These are phyloP conservation scores for Chaenodraco wilsoni DNA, from an alignment of 2,797 vertebrate species.

Conservation along the genomic window DNA sequence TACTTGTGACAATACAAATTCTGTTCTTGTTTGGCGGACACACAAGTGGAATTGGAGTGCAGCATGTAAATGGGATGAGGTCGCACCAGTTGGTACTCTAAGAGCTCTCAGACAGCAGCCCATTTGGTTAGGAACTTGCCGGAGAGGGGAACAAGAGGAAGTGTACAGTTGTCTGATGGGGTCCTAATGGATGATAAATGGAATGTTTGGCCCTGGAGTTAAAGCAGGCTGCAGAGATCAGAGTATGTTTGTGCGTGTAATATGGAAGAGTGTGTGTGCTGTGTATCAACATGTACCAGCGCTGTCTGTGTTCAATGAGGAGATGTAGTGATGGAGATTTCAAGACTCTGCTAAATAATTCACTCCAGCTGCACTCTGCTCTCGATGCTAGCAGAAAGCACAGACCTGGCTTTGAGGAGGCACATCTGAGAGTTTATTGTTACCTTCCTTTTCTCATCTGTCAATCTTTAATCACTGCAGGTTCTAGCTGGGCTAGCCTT, in stretches of 20 bases:
- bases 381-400: conserved; percentile 49
- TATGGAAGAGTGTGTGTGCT: conserved; percentile 3
- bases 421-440: conserved; percentile 45
- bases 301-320: conserved; percentile 40
- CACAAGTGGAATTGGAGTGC: conserved; percentile 54
- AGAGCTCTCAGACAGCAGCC: conserved; percentile 50
- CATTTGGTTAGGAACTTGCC: conserved; percentile 37
- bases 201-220: conserved; percentile 60
- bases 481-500: conserved; percentile 13
- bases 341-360: conserved; percentile 78
- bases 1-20: conserved; percentile 56
- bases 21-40: conserved; percentile 54
- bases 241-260: conserved; percentile 39
- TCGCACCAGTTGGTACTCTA: conserved; percentile 38
- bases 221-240: conserved; percentile 46
- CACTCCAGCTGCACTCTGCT: conserved; percentile 67
- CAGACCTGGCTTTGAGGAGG: conserved; percentile 48
- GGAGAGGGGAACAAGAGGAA: conserved; percentile 23
- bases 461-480: conserved; percentile 48
- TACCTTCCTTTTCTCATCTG: conserved; percentile 56
- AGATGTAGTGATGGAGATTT: conserved; percentile 70
- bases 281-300: conserved; percentile 13
- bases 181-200: conserved; percentile 72
- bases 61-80: conserved; percentile 45
- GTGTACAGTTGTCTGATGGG: conserved; percentile 39